Evolutionary conservation across 1,140 invertebrate species (phyloP).

Genomic region (Mizuhopecten yessoensis): DNA sequence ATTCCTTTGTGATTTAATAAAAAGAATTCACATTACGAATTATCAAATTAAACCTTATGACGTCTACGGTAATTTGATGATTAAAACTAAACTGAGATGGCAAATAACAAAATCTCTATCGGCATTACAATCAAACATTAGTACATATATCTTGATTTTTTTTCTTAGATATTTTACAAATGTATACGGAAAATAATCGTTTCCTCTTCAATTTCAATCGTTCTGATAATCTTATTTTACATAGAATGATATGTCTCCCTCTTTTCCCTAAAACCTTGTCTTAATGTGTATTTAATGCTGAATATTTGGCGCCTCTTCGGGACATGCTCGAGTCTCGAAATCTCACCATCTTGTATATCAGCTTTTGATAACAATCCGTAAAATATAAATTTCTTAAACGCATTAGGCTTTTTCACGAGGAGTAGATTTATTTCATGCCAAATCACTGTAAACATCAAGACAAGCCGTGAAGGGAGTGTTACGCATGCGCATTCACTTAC

Average conservation of each 20-base stretch:
- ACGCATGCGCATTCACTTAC: not conserved
- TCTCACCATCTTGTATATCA: not conserved
- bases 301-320: not conserved
- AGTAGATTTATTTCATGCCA: not conserved
- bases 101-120: not conserved
- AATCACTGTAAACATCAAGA: not conserved
- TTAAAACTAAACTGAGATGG: not conserved
- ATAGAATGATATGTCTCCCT: not conserved
- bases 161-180: not conserved
- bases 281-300: not conserved
- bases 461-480: not conserved
- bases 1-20: not conserved
- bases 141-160: not conserved
- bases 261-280: not conserved
- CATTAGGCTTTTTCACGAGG: not conserved
- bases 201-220: not conserved
- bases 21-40: not conserved
- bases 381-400: conserved; percentile 12
- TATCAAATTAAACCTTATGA: not conserved
- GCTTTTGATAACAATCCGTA: not conserved
- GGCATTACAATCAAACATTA: not conserved
- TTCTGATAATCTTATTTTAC: not conserved
- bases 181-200: not conserved
- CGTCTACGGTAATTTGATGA: not conserved
- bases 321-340: not conserved